Conservation (phyloP, 2,797 vertebrate species). For the Glyptemys insculpta region DNA sequence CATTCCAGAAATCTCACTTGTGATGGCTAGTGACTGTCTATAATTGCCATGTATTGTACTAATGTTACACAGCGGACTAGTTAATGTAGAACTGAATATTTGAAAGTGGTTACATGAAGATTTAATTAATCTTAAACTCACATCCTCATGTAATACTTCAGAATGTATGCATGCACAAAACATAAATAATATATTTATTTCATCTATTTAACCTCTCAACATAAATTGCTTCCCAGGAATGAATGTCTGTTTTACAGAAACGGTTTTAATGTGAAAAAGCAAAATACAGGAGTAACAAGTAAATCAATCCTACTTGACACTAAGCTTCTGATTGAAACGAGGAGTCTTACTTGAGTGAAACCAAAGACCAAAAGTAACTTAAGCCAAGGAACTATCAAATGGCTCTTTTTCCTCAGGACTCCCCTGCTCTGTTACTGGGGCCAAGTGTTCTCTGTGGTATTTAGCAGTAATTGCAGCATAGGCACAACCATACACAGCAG, state of each 20-base stretch:
- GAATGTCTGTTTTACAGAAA: neutral
- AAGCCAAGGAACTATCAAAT: conserved; percentile 85
- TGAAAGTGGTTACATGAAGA: neutral
- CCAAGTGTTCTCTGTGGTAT: conserved; percentile 84
- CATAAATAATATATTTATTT: conserved; percentile 17
- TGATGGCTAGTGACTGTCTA: neutral
- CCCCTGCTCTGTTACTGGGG: conserved; percentile 65
- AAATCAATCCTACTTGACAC: neutral
- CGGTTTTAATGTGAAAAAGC: neutral
- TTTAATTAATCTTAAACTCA: neutral
- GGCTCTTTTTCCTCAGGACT: conserved; percentile 85
- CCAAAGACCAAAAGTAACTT: conserved; percentile 35
- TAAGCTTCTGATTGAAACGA: neutral
- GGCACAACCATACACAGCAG: conserved; percentile 94
- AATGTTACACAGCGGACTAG: neutral
- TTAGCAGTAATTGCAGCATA: conserved; percentile 94
- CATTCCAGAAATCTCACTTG: neutral
- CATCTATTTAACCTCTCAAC: neutral
- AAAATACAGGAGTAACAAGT: neutral
- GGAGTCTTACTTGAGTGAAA: conserved; percentile 4
- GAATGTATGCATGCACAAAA: neutral
- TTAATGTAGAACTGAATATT: neutral
- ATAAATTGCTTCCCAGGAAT: neutral
- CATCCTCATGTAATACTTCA: neutral
- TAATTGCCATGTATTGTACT: neutral